Base-by-base conservation (phyloP, 2,113 vertebrate genomes). In the Phaethon lepturus region DNA sequence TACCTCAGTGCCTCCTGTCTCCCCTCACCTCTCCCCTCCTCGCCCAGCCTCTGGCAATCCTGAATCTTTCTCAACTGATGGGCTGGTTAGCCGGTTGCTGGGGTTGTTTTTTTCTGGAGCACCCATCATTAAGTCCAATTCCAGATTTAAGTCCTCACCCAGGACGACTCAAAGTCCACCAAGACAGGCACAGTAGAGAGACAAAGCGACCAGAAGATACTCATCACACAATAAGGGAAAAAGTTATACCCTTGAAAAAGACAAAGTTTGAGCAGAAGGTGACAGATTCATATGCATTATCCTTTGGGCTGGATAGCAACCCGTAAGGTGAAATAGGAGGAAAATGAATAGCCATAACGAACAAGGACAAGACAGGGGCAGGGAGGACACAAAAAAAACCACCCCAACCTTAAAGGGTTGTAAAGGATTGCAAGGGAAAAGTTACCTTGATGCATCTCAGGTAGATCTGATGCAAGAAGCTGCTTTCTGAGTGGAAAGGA, bases 71-170 rank as follows among this genome's bases (percentile, higher is more conserved):
- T 38, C 63, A 83, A 0, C 25, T 45, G 14, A 45, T 28, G 9
- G 7, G 10, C 5, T 45, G 14, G 25, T 47, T 64, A 68, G 42
- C 24, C 68, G 20, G 24, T 12, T 63, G 58, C 59, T 68, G 31
- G 7, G 49, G 1, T 6, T 0, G 15, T 8, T 50, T 11, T 0
- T 0, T 35, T 73, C 64, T 40, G 49, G 29, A 72, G 40, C 9
- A 73, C 7, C 16, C 20, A 50, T 47, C 45, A 50, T 24, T 35
- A 75, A 71, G 17, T 13, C 16, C 5, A 58, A 13, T 8, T 74
- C 47, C 22, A 38, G 19, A 45, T 15, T 38, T 12, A 83, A 47
- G 12, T 38, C 42, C 28, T 24, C 20, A 47, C 7, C 10, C 31
- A 58, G 15, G 1, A 73, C 11, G 19, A 59, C 45, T 76, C 38